A percentile compares a stretch with the other conserved stretches of the same genome.
Conservation (phyloP, 2,113 vertebrate species). For the Serinus canaria region DNA sequence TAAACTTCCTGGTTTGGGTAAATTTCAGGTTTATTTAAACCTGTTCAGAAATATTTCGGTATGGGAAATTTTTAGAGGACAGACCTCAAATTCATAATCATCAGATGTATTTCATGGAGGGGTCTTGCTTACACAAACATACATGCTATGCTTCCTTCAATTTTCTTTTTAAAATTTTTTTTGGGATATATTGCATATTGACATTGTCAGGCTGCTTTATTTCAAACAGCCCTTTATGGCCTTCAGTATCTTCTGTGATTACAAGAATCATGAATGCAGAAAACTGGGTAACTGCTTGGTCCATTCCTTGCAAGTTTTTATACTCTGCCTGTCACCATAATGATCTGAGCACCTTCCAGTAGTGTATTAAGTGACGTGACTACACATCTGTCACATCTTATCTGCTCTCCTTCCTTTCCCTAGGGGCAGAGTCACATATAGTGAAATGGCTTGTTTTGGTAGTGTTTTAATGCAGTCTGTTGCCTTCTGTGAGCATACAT, state of each 20-base stretch:
- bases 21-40: neutral
- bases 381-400: conserved; percentile 66
- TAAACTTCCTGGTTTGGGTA: neutral
- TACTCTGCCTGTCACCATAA: conserved; percentile 18
- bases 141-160: neutral
- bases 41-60: neutral
- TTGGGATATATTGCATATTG: neutral
- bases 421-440: conserved; percentile 17
- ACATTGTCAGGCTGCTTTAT: neutral
- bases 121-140: neutral
- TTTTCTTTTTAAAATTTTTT: neutral
- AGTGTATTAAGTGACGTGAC: conserved; percentile 59
- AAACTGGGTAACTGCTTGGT: neutral
- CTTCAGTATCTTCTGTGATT: conserved; percentile 11
- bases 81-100: neutral
- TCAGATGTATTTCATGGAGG: neutral
- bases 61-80: neutral
- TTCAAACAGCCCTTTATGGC: neutral
- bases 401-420: conserved; percentile 48
- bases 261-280: neutral
- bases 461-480: conserved; percentile 43
- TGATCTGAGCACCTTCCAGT: conserved; percentile 60
- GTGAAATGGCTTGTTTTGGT: conserved; percentile 59
- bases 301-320: conserved; percentile 44
- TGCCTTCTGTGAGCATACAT: conserved; percentile 26